These are phyloP conservation scores for Tursiops truncatus DNA, from an alignment of 2,113 vertebrate genomes.

Conservation along the genomic window DNA sequence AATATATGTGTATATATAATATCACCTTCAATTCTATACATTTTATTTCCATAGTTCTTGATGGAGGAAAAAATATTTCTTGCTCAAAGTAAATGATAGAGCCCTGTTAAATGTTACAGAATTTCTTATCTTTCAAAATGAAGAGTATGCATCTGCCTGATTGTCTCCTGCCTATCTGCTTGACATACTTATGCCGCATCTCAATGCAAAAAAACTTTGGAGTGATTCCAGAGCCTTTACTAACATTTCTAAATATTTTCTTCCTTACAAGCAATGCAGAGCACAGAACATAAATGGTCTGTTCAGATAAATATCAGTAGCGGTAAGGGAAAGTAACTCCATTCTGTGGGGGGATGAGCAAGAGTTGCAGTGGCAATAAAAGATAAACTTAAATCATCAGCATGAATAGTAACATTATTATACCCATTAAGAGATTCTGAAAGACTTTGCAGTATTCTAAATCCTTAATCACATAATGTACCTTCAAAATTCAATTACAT, in stretches of 20 bases:
- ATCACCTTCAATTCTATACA: background rate
- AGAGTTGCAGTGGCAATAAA: background rate
- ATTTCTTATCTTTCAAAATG: conserved; percentile 21
- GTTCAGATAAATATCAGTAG: conserved; percentile 28
- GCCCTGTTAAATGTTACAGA: background rate
- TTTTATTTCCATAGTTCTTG: conserved; percentile 4
- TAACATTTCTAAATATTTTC: conserved; percentile 8
- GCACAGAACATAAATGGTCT: background rate
- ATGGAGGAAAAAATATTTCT: background rate
- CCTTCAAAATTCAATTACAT: conserved; percentile 48
- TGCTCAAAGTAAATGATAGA: background rate
- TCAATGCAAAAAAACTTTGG: background rate
- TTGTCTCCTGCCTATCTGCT: background rate
- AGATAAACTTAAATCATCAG: background rate
- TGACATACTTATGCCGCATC: background rate
- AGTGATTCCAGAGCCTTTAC: background rate
- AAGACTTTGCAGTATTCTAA: conserved; percentile 29
- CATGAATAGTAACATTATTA: background rate
- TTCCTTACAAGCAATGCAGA: background rate
- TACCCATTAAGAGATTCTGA: conserved; percentile 41
- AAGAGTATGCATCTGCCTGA: background rate
- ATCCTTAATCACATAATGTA: conserved; percentile 24
- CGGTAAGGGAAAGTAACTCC: background rate
- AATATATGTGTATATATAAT: background rate
- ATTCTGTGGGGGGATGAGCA: background rate